Evolutionary conservation across 2,888 invertebrate species (phyloP), one percentile per base, ranked within the genome.

Genomic region (Stenchaetothrips biformis): DNA sequence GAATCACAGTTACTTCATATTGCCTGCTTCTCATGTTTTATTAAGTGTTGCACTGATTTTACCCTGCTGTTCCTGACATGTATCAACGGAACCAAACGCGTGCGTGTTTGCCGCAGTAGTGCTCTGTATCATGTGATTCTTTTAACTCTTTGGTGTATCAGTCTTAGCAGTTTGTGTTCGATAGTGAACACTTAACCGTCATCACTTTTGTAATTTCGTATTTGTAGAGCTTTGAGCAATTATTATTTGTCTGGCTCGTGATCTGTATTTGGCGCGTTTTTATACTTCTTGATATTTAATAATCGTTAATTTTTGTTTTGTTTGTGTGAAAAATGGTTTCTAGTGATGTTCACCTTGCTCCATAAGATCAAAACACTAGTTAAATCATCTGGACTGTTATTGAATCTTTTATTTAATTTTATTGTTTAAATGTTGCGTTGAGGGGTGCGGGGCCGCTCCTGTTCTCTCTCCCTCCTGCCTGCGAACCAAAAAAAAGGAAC

Each of bases 1-100:
- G 67, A 67, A 67, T 67, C 67, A 67, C 67, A 67, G 67, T 67
- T 67, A 67, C 67, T 67, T 67, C 67, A 67, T 67, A 67, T 67
- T 67, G 67, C 67, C 67, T 67, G 67, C 67, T 67, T 67, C 21
- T 67, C 67, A 67, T 67, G n/a, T 67, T 67, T 67, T 67, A 67
- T 21, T 67, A 21, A 67, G 21, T 67, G 67, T 67, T 67, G 67
- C 67, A 67, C 67, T 67, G 67, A 37, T 67, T 67, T 67, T 67
- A 67, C 67, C 67, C 67, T 67, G 67, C 67, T 67, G 67, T 67
- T 67, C 59, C 67, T 67, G 67, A 67, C 67, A 21, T 67, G 25
- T 67, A 67, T 67, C 67, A 67, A 21, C 25, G 67, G 67, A 67
- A 67, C 67, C 25, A 67, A n/a, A 16, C 9, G 53, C 16, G 21